These are phyloP conservation scores for Regulus satrapa DNA, from an alignment of 2,113 vertebrate species.

Conservation along the genomic window DNA sequence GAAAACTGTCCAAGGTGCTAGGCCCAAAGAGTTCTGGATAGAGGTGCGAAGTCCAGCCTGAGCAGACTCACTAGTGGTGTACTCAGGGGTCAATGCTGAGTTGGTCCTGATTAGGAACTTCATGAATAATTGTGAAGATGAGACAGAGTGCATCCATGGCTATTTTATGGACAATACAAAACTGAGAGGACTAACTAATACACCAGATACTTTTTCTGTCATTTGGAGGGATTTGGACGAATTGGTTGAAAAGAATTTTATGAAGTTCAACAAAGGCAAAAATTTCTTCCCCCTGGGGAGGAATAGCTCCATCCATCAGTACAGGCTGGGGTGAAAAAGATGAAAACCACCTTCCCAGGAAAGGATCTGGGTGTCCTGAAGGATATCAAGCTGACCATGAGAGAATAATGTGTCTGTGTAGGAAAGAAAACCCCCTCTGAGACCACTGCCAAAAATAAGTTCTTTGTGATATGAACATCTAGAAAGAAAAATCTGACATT, in stretches of 20 bases:
- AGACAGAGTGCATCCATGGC: not conserved
- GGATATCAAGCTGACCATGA: not conserved
- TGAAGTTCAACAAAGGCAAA: not conserved
- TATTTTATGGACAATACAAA: not conserved
- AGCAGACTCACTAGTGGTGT: not conserved
- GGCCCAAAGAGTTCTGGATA: not conserved
- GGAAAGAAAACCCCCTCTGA: not conserved
- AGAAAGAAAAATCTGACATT: not conserved
- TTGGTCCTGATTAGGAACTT: not conserved
- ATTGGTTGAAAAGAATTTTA: not conserved
- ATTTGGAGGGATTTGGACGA: not conserved
- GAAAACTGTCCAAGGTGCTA: not conserved
- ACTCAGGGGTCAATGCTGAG: not conserved
- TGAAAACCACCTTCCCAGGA: not conserved
- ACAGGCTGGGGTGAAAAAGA: fast-evolving
- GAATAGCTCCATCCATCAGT: not conserved
- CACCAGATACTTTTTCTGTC: not conserved
- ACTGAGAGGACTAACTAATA: not conserved
- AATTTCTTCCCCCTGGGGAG: not conserved
- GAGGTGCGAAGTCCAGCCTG: not conserved
- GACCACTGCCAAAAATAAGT: not conserved
- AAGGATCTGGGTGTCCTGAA: not conserved
- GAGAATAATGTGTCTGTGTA: not conserved
- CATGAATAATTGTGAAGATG: not conserved
- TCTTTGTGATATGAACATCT: not conserved